Conservation (phyloP, 1,140 invertebrate species). For the Bombus cullumanus region DNA sequence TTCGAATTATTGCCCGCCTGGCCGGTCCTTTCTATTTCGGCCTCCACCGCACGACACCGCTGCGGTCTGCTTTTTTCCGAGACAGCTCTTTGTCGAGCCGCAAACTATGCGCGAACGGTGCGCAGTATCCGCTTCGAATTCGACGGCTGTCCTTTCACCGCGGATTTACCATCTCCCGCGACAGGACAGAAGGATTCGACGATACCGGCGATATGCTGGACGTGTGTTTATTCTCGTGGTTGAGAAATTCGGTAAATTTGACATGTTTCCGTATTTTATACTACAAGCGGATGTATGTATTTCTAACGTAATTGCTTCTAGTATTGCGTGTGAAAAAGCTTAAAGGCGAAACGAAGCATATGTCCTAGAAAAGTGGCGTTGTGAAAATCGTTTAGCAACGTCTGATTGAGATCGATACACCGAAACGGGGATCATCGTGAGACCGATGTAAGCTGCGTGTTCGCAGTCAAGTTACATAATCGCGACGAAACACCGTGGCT, state of each 20-base stretch:
- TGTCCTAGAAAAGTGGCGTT: conserved; percentile 54
- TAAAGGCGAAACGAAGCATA: conserved; percentile 50
- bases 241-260: not conserved
- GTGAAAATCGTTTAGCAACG: conserved; percentile 70
- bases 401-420: conserved; percentile 59
- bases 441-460: conserved; percentile 78
- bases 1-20: conserved; percentile 79
- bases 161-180: conserved; percentile 53
- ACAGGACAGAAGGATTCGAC: conserved; percentile 37
- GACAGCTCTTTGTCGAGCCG: conserved; percentile 60
- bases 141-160: conserved; percentile 50
- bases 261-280: not conserved
- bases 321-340: conserved; percentile 44
- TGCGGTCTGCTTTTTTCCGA: conserved; percentile 45
- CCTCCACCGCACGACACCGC: conserved; percentile 51
- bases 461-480: conserved; percentile 81
- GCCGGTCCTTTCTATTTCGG: conserved; percentile 74
- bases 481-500: conserved; percentile 75
- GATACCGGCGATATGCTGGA: conserved; percentile 33
- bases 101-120: not conserved
- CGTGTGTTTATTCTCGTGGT: not conserved
- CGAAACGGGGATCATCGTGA: conserved; percentile 76
- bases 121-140: conserved; percentile 53
- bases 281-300: not conserved
- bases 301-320: not conserved